Evolutionary conservation across 2,888 invertebrate genomes (phyloP).

Genomic region (Papilio elwesi): DNA sequence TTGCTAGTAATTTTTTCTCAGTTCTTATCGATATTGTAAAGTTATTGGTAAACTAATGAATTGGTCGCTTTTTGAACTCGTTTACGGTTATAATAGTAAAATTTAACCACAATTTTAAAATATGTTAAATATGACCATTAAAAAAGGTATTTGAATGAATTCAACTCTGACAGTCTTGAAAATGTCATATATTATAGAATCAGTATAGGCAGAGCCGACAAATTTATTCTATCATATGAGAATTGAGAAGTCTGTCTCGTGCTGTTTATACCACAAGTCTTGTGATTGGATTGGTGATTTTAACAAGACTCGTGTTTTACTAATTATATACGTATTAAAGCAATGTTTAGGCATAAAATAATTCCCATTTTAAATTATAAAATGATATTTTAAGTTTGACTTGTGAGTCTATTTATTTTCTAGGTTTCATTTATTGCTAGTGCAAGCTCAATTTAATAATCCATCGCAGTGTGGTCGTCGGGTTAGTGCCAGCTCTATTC

Average conservation of each 20-base stretch:
- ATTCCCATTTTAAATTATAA: background rate
- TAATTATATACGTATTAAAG: constrained; percentile 12
- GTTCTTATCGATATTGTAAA: background rate
- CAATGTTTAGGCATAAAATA: constrained; percentile 2
- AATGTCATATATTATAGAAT: no score
- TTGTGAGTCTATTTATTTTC: background rate
- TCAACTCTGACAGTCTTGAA: no score
- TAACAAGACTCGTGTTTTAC: background rate
- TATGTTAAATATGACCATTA: no score
- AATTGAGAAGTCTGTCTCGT: no score
- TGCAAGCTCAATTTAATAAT: background rate
- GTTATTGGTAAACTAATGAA: background rate
- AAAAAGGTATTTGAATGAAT: no score
- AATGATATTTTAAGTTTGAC: background rate
- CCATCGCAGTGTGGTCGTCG: background rate
- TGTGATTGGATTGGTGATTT: no score
- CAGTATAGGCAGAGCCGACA: no score
- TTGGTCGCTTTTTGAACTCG: background rate
- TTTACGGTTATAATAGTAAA: background rate
- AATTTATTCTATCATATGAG: no score
- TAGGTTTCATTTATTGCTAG: background rate
- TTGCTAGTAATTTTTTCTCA: constrained; percentile 4
- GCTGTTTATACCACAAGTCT: no score
- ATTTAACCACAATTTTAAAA: no score
- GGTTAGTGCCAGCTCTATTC: background rate